Percentiles rank a stretch among this genome's conserved stretches.
Conservation (phyloP, 1,140 invertebrate species). For the Drosophila pseudoananassae region DNA sequence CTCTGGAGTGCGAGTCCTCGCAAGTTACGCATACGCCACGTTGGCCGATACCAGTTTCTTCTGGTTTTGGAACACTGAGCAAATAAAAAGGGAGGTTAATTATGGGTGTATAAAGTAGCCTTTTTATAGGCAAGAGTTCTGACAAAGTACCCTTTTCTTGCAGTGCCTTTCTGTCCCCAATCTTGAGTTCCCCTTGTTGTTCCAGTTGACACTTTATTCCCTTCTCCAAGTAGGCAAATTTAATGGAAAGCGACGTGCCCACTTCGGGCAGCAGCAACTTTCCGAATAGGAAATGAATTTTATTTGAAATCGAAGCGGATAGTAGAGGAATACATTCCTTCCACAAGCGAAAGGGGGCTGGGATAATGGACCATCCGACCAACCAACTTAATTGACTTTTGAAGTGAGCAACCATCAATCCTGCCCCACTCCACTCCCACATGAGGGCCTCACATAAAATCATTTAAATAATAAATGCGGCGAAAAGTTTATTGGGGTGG, state of each 20-base stretch:
- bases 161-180: slow-evolving; percentile 5
- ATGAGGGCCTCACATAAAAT: slow-evolving; percentile 49
- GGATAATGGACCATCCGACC: slow-evolving; percentile 21
- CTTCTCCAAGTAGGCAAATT: slow-evolving; percentile 72
- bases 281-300: slow-evolving; percentile 67
- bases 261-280: slow-evolving; percentile 4
- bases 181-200: slow-evolving; percentile 36
- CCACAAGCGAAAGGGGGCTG: slow-evolving; percentile 13
- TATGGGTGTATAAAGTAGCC: background rate
- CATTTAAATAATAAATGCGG: slow-evolving; percentile 79
- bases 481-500: slow-evolving; percentile 59
- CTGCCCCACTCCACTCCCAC: background rate
- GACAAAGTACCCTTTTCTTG: background rate
- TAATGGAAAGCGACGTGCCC: slow-evolving; percentile 73
- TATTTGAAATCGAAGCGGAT: slow-evolving; percentile 79
- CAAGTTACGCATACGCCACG: slow-evolving; percentile 73
- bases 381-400: slow-evolving; percentile 78
- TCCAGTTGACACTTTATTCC: slow-evolving; percentile 73
- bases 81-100: background rate
- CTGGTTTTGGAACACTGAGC: slow-evolving; percentile 27
- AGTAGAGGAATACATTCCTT: slow-evolving; percentile 25
- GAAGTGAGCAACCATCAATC: slow-evolving; percentile 66
- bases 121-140: no score
- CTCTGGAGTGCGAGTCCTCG: slow-evolving; percentile 48
- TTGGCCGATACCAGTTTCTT: slow-evolving; percentile 43